phyloP scores from a whole-genome alignment of 2,113 vertebrate species.

The Prionailurus bengalensis region DNA sequence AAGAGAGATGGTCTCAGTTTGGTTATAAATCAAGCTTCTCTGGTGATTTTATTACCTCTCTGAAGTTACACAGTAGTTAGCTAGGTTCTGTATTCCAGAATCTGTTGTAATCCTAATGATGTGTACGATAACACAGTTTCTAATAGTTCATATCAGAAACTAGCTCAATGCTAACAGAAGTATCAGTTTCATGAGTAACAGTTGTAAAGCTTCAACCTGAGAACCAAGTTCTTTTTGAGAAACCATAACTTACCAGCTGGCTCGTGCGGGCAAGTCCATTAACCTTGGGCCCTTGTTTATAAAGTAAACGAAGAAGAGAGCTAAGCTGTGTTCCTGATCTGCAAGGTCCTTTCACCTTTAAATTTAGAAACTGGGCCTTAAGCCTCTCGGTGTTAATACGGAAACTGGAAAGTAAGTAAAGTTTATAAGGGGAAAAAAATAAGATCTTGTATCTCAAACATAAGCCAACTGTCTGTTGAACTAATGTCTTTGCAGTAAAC shows the following conservation, averaged over 20 bases:
- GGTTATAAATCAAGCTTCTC: background rate
- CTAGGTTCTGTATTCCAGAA: background rate
- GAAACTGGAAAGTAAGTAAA: background rate
- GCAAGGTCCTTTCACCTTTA: background rate
- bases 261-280: background rate
- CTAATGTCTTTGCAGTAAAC: background rate
- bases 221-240: background rate
- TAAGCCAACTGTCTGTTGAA: background rate
- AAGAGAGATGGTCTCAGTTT: background rate
- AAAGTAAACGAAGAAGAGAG: background rate
- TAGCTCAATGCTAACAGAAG: background rate
- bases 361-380: background rate
- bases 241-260: background rate
- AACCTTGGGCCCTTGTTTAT: background rate
- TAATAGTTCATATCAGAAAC: background rate
- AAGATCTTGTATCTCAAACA: background rate
- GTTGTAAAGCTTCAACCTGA: background rate
- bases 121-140: background rate
- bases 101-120: background rate
- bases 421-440: background rate
- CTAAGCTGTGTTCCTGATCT: background rate
- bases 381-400: background rate
- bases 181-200: background rate
- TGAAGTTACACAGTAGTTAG: background rate
- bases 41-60: background rate